Conservation (phyloP, 1,140 invertebrate genomes). For the Macrocentrus cingulum region DNA sequence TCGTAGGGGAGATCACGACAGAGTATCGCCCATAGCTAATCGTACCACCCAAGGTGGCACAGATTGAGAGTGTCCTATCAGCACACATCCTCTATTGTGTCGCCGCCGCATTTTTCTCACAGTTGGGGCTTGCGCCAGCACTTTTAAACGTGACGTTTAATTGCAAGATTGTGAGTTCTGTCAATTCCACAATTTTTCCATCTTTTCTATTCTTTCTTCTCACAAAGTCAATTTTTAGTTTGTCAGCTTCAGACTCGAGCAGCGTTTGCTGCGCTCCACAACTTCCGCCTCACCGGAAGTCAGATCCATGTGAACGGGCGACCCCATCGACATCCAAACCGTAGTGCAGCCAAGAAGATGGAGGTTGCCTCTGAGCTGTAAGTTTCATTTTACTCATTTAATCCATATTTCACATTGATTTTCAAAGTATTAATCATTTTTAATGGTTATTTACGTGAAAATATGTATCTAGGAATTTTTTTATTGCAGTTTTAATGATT, state of each 20-base stretch:
- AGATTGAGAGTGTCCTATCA: conserved; percentile 53
- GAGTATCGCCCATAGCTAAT: conserved; percentile 48
- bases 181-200: no score
- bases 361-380: conserved; percentile 55
- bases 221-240: conserved; percentile 6
- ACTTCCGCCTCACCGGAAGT: conserved; percentile 48
- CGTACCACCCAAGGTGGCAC: conserved; percentile 60
- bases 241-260: conserved; percentile 9
- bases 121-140: no score
- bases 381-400: no score
- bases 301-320: conserved; percentile 43
- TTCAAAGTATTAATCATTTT: no score
- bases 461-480: no score
- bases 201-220: no score
- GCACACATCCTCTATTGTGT: conserved; percentile 49
- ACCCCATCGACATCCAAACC: conserved; percentile 19
- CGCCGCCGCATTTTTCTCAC: conserved; percentile 19
- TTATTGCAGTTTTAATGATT: no score
- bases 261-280: conserved; percentile 26
- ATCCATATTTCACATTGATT: no score
- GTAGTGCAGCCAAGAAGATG: conserved; percentile 36
- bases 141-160: no score
- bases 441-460: no score
- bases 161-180: no score
- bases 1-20: conserved; percentile 47